Conservation (phyloP, 2,113 vertebrate genomes). For the Actenoides hombroni region DNA sequence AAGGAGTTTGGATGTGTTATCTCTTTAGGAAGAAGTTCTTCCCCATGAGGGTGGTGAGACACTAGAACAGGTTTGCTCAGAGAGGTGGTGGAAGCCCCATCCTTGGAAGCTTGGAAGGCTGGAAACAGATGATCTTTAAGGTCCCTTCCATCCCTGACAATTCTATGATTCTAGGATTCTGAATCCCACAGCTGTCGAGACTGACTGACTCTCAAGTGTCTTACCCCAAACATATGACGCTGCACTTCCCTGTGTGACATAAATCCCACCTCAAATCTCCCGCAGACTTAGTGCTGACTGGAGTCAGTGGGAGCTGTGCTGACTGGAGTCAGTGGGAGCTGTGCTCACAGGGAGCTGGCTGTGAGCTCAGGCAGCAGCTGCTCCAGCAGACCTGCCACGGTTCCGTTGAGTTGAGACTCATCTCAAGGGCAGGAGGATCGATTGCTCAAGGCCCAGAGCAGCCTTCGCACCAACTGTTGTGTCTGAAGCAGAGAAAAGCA, state of each 20-base stretch:
- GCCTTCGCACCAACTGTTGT: fast-evolving
- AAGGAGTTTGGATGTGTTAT: neutral
- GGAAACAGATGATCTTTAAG: no score
- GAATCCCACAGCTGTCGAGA: neutral
- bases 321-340: fast-evolving
- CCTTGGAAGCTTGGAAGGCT: no score
- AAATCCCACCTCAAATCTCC: neutral
- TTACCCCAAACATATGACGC: neutral
- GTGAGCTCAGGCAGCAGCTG: neutral
- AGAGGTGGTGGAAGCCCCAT: no score
- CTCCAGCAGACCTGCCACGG: neutral
- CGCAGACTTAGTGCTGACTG: fast-evolving
- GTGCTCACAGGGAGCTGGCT: neutral
- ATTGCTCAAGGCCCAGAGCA: neutral
- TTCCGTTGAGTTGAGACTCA: neutral
- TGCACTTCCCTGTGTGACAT: neutral
- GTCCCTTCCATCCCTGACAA: no score
- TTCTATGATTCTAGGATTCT: neutral
- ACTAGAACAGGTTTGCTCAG: no score
- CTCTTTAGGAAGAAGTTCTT: neutral
- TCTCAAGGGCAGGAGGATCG: neutral
- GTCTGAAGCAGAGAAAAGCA: neutral
- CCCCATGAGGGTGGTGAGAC: no score
- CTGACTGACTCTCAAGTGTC: fast-evolving
- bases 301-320: neutral